phyloP scores from a whole-genome alignment of 2,113 vertebrate genomes.

The Lepus americanus region DNA sequence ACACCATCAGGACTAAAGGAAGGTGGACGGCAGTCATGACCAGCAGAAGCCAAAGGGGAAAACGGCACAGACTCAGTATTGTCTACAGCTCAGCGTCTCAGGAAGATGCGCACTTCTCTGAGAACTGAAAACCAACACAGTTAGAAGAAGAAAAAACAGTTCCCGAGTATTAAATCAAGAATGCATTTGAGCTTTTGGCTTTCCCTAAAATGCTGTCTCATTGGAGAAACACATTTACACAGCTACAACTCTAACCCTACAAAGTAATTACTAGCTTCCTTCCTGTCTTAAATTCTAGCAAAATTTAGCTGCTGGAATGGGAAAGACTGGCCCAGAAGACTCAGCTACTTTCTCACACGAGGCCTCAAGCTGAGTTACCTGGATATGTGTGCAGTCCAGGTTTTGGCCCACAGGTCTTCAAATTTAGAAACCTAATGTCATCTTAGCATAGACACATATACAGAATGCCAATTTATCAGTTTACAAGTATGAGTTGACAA shows the following conservation, averaged over 20 bases:
- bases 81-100: background rate
- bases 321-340: background rate
- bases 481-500: background rate
- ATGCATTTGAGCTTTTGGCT: background rate
- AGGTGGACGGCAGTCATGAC: background rate
- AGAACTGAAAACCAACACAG: background rate
- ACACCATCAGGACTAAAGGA: background rate
- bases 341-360: background rate
- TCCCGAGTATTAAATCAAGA: conserved; percentile 9
- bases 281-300: conserved; percentile 3
- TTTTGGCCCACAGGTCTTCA: background rate
- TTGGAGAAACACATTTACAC: background rate
- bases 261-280: background rate
- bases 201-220: background rate
- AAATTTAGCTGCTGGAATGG: background rate
- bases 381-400: background rate
- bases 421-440: conserved; percentile 22
- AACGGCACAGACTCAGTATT: background rate
- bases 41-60: background rate
- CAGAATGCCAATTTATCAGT: background rate
- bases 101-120: conserved; percentile 6
- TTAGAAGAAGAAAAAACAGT: background rate
- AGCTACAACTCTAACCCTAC: background rate
- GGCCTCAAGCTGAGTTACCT: background rate
- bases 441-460: conserved; percentile 5